These are phyloP conservation scores for Microtus pennsylvanicus DNA, from an alignment of 2,113 vertebrate genomes.

Conservation along the genomic window DNA sequence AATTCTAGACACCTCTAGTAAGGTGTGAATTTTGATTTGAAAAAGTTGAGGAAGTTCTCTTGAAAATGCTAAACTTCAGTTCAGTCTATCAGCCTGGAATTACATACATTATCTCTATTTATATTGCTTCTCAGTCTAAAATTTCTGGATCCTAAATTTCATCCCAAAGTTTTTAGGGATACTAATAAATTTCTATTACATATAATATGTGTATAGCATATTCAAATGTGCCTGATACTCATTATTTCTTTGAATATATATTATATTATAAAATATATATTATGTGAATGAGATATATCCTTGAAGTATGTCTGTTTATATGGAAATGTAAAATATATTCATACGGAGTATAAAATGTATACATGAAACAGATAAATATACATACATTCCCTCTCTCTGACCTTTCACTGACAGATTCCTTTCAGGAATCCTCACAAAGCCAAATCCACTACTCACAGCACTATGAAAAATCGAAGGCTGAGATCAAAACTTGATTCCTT, in stretches of 20 bases:
- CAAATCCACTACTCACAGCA: not conserved
- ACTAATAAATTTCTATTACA: not conserved
- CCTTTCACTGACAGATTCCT: not conserved
- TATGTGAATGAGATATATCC: not conserved
- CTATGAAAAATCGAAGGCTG: conserved; percentile 9
- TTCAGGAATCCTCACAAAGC: not conserved
- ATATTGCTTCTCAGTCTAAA: not conserved
- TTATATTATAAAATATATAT: not conserved
- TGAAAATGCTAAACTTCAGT: not conserved
- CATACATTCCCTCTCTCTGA: not conserved
- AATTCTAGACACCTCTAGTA: not conserved
- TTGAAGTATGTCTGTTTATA: not conserved
- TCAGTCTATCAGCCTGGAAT: not conserved
- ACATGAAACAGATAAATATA: not conserved
- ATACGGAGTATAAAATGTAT: not conserved
- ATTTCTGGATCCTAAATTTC: not conserved
- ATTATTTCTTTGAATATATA: not conserved
- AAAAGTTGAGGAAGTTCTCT: not conserved
- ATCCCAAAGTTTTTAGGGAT: not conserved
- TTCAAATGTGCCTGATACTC: not conserved
- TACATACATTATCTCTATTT: not conserved
- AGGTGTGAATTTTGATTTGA: not conserved
- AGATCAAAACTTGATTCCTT: not conserved
- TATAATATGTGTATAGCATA: not conserved
- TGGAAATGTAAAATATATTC: not conserved